Percentiles rank a stretch among this genome's conserved stretches.
phyloP scores from a whole-genome alignment of 1,140 invertebrate species.

The Nasonia longicornis region DNA sequence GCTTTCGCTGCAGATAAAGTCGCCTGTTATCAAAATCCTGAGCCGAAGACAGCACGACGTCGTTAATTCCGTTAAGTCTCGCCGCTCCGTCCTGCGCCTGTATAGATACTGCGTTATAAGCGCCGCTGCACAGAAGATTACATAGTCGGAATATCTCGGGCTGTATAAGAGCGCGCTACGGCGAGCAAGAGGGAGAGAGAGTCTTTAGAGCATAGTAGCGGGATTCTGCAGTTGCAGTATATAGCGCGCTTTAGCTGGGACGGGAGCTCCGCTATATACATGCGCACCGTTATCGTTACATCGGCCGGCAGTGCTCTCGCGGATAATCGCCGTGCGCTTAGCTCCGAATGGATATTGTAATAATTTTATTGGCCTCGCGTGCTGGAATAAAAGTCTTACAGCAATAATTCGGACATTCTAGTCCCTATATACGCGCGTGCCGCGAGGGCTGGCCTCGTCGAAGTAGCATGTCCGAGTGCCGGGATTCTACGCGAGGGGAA shows the following conservation, averaged over 20 bases:
- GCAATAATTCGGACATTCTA: background rate
- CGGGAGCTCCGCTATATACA: background rate
- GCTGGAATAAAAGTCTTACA: too few species aligned
- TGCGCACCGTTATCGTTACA: background rate
- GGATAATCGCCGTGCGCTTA: background rate
- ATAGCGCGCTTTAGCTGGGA: background rate
- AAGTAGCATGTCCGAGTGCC: background rate
- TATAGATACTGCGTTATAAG: constrained; percentile 20
- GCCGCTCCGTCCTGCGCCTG: constrained; percentile 4
- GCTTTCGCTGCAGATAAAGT: constrained; percentile 58
- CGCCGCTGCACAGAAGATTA: constrained; percentile 21
- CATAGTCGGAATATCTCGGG: constrained; percentile 24
- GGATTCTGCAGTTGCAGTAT: background rate
- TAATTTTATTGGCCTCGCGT: background rate
- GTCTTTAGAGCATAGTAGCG: constrained; percentile 8
- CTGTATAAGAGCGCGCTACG: background rate
- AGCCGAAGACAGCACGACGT: constrained; percentile 48
- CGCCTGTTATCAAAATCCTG: constrained; percentile 65
- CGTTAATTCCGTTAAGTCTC: constrained; percentile 61
- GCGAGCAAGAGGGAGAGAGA: background rate
- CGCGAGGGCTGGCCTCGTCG: background rate
- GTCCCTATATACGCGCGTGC: background rate
- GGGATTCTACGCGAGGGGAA: background rate
- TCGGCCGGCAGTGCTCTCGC: background rate
- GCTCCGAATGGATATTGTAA: background rate